A percentile compares a stretch with the other conserved stretches of the same genome.
phyloP scores from a whole-genome alignment of 2,888 invertebrate species.

The Caenorhabditis drosophilae region DNA sequence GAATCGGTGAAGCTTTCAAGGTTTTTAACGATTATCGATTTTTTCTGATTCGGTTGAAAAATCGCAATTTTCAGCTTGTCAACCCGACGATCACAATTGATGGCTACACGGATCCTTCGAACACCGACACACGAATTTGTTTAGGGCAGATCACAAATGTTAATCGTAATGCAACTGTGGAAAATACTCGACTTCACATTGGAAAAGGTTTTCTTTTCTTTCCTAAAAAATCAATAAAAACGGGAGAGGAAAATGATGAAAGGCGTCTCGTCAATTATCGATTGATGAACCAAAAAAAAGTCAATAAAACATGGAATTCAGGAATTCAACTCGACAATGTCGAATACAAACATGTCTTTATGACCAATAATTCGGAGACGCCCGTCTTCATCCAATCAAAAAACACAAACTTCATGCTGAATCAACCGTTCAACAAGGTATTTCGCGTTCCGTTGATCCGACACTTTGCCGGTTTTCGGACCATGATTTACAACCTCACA shows the following conservation, averaged over 20 bases:
- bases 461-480: no score
- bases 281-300: conserved; percentile 3
- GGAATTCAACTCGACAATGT: conserved; percentile 2
- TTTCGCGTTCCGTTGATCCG: no score
- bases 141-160: conserved; percentile 96
- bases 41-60: no score
- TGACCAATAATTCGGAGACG: conserved; percentile 36
- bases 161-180: conserved; percentile 97
- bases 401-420: conserved; percentile 47
- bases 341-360: conserved; percentile 10
- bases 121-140: conserved; percentile 83
- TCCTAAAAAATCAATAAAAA: background rate
- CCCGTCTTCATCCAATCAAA: conserved; percentile 84
- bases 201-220: conserved; percentile 78
- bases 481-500: no score
- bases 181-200: conserved; percentile 95
- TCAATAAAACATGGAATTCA: no score
- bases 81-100: conserved; percentile 83
- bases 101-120: conserved; percentile 98
- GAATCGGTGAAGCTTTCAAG: conserved; percentile 91
- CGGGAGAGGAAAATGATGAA: no score
- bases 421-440: conserved; percentile 22
- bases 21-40: conserved; percentile 30
- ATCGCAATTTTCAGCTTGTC: conserved; percentile 69
- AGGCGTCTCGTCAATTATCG: no score